Base-by-base conservation (phyloP, 2,797 vertebrate genomes). In the Lithobates pipiens region DNA sequence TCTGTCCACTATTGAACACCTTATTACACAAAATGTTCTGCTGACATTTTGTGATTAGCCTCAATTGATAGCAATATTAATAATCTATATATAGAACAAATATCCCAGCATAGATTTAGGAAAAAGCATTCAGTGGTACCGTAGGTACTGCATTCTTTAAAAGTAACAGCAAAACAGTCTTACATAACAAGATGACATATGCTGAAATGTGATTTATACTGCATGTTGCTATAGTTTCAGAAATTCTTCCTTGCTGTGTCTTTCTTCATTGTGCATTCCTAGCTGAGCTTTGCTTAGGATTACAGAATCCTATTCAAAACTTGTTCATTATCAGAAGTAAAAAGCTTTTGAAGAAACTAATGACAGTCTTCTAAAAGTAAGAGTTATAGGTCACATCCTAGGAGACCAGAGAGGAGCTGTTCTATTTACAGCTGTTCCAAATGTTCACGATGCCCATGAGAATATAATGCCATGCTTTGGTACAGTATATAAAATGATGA, bases 341-440 rank as follows among this genome's bases (percentile, higher is more conserved):
- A 54, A 44, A 54, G 65, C 27, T 34, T 68, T 70, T 70, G 21
- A 69, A 80, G 65, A 70, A 70, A 54, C 42, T 80, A 70, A 80
- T 70, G 13, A 71, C 50, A 80, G 67, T 29, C 44, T 29, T 71
- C 67, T 80, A 29, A 80, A 80, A 36, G 16, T 34, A 36, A 70
- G 21, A 70, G 67, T 80, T 80, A 80, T 80, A 80, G 78, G 78
- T 80, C 50, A 68, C 67, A 71, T 70, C 78, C 78, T 67, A 70
- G 27, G 67, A 57, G 78, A 23, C 25, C n/a, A 27, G 21, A 72
- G 34, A 72, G 69, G 79, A 81, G 10, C 68, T 72, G 46, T 80
- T 81, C 79, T 72, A 72, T 81, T 72, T 81, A 72, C 68, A 80
- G 68, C 69, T 39, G 39, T 74, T 81, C 46, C 79, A 61, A 72